Percentiles rank a stretch among this genome's conserved stretches.
Evolutionary conservation across 2,797 vertebrate genomes (phyloP).

Genomic region (Sebastolobus alascanus): DNA sequence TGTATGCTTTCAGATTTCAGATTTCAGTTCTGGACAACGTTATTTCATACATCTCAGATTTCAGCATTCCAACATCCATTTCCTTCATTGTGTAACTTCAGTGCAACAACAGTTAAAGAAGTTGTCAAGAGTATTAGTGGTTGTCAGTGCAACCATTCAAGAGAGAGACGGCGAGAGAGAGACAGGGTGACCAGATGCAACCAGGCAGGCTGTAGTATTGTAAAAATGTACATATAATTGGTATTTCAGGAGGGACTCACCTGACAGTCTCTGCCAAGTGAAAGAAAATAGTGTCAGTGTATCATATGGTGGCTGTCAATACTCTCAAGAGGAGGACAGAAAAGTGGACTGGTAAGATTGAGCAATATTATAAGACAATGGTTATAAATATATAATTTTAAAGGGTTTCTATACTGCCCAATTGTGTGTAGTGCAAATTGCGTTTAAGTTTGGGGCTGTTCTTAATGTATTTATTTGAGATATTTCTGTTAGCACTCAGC

Average conservation of each 20-base stretch:
- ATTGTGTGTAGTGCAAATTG: not conserved
- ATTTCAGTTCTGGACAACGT: constrained; percentile 1
- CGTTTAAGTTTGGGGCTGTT: not conserved
- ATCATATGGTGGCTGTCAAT: constrained; percentile 35
- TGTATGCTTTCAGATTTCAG: not conserved
- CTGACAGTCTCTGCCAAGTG: constrained; percentile 43
- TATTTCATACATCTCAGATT: constrained; percentile 22
- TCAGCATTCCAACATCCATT: constrained; percentile 15
- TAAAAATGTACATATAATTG: constrained; percentile 59
- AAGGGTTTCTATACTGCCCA: not conserved
- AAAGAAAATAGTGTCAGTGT: constrained; percentile 37
- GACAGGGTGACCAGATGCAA: constrained; percentile 42
- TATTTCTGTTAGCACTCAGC: not conserved
- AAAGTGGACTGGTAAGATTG: not conserved
- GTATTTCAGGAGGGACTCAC: constrained; percentile 53
- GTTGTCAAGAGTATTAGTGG: constrained; percentile 46
- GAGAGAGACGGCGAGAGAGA: constrained; percentile 14
- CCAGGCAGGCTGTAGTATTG: constrained; percentile 45
- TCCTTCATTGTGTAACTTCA: not conserved
- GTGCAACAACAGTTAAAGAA: constrained; percentile 26
- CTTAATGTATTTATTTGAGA: not conserved
- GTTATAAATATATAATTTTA: not conserved
- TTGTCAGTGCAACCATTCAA: constrained; percentile 42
- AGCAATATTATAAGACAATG: not conserved
- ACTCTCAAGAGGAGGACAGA: not conserved